Base-by-base conservation (phyloP, 2,888 invertebrate genomes). In the Polydrusus cervinus region DNA sequence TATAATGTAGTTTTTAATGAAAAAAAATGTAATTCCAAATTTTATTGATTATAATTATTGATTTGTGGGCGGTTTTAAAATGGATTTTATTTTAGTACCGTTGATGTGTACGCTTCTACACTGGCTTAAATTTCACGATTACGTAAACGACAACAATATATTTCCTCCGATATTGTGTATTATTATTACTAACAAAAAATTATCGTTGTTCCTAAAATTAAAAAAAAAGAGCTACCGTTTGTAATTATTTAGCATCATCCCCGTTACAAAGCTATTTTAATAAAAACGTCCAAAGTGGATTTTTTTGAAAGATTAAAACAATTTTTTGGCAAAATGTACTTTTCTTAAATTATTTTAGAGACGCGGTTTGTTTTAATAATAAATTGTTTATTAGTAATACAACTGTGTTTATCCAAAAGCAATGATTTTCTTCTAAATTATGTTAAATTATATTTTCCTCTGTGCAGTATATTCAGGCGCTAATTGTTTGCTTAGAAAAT, bases 161-260 rank as follows among this genome's bases (percentile, higher is more conserved):
- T 53, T 30, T 53, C 13, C 25, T 30, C n/a, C 9, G 53, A 30
- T 20, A 13, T 13, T 45, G 25, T 47, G 25, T 45, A 45, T 20
- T 25, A 1, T 43, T 47, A 45, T 51, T 65, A 51, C 34, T 20
- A 16, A 65, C 16, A 60, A 6, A 0, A 51, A 65, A 65, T 49
- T 65, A 34, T 49, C 11, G 47, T 65, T 34, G 45, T 20, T 25
- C 43, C 20, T 8, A 49, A 65, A 65, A 8, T 30, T 6, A 11
- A 9, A 49, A 49, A 30, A 65, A 16, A 14, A 34, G 51, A 65
- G 16, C 34, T 49, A 51, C 49, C 65, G 16, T 65, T 65, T 65
- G 51, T 65, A 51, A 65, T 51, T 65, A 65, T 65, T 65, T 65
- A 65, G 49, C 51, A 65, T 51, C 51, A 34, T 34, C 49, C 49